phyloP scores from a whole-genome alignment of 2,888 invertebrate genomes.

The Encarsia formosa region DNA sequence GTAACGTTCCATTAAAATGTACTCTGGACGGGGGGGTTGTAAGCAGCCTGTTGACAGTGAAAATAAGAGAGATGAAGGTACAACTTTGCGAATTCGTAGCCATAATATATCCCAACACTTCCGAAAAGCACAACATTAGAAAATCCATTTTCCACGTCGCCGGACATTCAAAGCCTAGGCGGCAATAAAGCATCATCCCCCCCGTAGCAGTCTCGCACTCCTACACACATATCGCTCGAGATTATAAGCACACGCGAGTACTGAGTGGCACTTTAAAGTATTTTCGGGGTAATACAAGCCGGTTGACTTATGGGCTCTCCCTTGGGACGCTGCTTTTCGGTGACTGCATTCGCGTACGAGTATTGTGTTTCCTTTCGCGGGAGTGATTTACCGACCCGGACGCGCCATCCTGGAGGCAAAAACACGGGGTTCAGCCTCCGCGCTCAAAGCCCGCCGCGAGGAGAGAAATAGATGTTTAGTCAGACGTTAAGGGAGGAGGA shows the following conservation, averaged over 20 bases:
- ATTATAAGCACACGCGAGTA: constrained; percentile 19
- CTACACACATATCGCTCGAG: not conserved
- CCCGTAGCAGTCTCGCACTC: constrained; percentile 4
- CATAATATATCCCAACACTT: not conserved
- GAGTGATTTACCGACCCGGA: constrained; percentile 46
- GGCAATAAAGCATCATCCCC: constrained; percentile 40
- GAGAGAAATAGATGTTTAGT: constrained; percentile 27
- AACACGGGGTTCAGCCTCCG: constrained; percentile 29
- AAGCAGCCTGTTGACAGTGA: constrained; percentile 15
- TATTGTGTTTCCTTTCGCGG: constrained; percentile 49
- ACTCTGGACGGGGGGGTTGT: too few relatives aligned
- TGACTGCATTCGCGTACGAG: too few relatives aligned
- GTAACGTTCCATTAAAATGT: too few relatives aligned
- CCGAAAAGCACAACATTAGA: constrained; percentile 15
- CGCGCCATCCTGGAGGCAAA: constrained; percentile 39
- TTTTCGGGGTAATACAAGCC: constrained; percentile 48
- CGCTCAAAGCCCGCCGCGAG: constrained; percentile 4
- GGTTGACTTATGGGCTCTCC: constrained; percentile 47
- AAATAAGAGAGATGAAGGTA: constrained; percentile 1
- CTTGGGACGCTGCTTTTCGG: constrained; percentile 14
- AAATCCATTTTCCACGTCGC: constrained; percentile 25
- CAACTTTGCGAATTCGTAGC: not conserved
- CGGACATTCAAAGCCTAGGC: constrained; percentile 24
- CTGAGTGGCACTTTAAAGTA: constrained; percentile 49
- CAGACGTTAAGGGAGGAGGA: constrained; percentile 24